Base-by-base conservation (phyloP, 2,797 vertebrate genomes). In the Helarctos malayanus region DNA sequence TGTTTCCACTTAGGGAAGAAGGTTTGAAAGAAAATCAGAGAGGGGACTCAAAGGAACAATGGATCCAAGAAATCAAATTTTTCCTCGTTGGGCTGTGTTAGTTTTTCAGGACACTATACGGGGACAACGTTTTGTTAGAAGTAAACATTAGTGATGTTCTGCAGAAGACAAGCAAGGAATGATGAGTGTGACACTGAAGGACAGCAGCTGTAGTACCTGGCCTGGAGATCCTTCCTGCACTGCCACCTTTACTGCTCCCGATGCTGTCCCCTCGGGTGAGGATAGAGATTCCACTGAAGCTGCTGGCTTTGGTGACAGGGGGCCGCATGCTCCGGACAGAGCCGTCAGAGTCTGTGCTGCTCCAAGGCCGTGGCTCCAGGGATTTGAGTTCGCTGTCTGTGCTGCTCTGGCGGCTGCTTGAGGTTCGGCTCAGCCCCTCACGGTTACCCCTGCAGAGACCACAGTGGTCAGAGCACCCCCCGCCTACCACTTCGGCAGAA, bases 281-380 rank as follows among this genome's bases (percentile, higher is more conserved):
- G 98, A 99, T 99, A 98, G 99, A 99, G 99, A 99, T 99, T 92
- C 99, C 99, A 7, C 99, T 99, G 99, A 99, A 99, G 99, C 99
- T 99, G 99, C 99, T 99, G 98, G 99, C 99, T 98, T 99, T 99
- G 93, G 99, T 99, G 96, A 99, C 99, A 0, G 99, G 99, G 0
- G 99, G 99, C 84, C 99, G 98, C 97, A 99, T 99, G 81, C 96
- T 99, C 94, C 99, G 99, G 98, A 99, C 98, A 82, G 99, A 99
- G 98, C 99, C 99, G 11, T 99, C 99, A 0, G 99, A 99, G 95
- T 99, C 99, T 0, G 99, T 99, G 99, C 99, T 99, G 99, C 99
- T 99, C 99, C 99, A 99, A 0, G 99, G 99, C 85, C 99, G 99
- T 0, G 99, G 99, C 97, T 99, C 99, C 99, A 99, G 99, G 3